Evolutionary conservation across 2,888 invertebrate genomes (phyloP).

Genomic region (Trypoxylon attenuatum): DNA sequence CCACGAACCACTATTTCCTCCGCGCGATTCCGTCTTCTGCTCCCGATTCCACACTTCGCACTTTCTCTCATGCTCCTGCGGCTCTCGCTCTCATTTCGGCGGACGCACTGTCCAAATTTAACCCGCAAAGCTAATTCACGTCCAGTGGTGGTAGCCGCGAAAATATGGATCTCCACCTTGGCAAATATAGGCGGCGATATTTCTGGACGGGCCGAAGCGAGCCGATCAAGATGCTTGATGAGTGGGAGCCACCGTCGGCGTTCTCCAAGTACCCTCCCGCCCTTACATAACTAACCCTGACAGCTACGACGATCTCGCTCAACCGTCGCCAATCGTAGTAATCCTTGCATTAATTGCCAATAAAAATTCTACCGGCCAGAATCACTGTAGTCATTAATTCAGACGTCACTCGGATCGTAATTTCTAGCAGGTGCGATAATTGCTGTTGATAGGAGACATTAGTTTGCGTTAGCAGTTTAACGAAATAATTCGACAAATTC

Average conservation of each 20-base stretch:
- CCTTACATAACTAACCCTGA: too few species aligned
- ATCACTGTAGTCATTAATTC: too few species aligned
- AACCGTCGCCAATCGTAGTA: too few species aligned
- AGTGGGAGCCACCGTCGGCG: constrained; percentile 14
- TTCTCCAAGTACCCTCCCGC: too few species aligned
- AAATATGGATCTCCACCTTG: constrained; percentile 70
- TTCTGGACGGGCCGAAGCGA: constrained; percentile 62
- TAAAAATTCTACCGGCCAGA: too few species aligned
- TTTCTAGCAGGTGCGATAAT: too few species aligned
- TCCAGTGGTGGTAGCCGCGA: constrained; percentile 51
- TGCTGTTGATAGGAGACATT: too few species aligned
- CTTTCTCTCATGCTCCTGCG: constrained; percentile 25
- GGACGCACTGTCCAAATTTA: constrained; percentile 65
- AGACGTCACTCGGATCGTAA: too few species aligned
- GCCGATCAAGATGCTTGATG: constrained; percentile 21
- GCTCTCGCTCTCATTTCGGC: constrained; percentile 23
- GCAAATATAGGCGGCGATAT: constrained; percentile 72
- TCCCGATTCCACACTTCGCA: constrained; percentile 49
- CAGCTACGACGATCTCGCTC: too few species aligned
- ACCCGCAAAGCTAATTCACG: constrained; percentile 56
- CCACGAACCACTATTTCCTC: constrained; percentile 67
- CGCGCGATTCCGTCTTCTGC: constrained; percentile 53
- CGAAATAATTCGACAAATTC: not conserved
- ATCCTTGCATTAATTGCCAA: too few species aligned
- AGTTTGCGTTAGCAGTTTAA: too few species aligned